Evolutionary conservation across 1,140 invertebrate species (phyloP), one percentile per base, ranked within the genome.

Genomic region (Drosophila ananassae): DNA sequence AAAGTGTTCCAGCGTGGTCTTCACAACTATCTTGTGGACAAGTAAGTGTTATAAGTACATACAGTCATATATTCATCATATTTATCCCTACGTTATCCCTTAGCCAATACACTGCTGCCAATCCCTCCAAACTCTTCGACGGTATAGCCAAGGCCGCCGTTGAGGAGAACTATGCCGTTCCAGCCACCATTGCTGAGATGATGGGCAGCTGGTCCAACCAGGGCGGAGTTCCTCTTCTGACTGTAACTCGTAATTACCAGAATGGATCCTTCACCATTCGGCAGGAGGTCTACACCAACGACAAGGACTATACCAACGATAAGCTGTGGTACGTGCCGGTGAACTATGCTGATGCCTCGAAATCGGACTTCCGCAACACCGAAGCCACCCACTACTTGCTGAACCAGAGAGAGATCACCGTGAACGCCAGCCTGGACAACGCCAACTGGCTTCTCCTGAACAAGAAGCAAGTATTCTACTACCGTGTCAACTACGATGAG

Each of bases 1-100:
- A 91, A 94, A n/a, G 96, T 96, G 1, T 99, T 99, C 92, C 95
- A 95, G 72, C 93, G 93, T 48, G 98, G 97, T 30, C 92, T 98
- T 1, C 95, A 95, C 0, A 96, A 95, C 80, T 97, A 97, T 85
- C 92, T 97, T 24, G 94, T 94, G 5, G 93, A 91, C 46, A 95
- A 94, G 94, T 94, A 92, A 82, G 92, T 80, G 0, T 0, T 0
- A 0, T 2, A 0, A 13, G 2, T 12, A 0, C 2, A 4, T 37
- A 3, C 34, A 12, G 10, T 1, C n/a, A n/a, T n/a, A n/a, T n/a
- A n/a, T n/a, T n/a, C 10, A 4, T n/a, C 10, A n/a, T 37, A 17
- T 13, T 7, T 44, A 44, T 44, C 17, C 6, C 4, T 44, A 2
- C 8, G 4, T 8, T 12, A 8, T 44, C n/a, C 24, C 24, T 3